A percentile compares a stretch with the other conserved stretches of the same genome.
Evolutionary conservation across 2,797 vertebrate species (phyloP).

Genomic region (Clarias fuscus): DNA sequence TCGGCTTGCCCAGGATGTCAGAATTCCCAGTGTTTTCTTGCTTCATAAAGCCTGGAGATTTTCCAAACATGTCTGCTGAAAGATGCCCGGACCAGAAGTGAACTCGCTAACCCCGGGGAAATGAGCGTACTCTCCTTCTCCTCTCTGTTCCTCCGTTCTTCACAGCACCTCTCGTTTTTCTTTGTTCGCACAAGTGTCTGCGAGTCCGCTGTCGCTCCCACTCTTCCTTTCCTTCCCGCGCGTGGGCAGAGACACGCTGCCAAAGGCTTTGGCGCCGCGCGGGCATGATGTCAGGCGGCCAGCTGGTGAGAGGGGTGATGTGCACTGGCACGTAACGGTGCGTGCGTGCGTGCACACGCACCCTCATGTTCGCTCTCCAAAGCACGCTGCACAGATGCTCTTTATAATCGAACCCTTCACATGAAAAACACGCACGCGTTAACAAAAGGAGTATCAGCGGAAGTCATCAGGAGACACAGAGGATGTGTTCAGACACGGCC

Average conservation of each 20-base stretch:
- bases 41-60: constrained; percentile 34
- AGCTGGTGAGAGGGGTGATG: constrained; percentile 58
- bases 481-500: constrained; percentile 33
- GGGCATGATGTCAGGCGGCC: constrained; percentile 58
- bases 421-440: constrained; percentile 3
- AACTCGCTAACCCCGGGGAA: constrained; percentile 45
- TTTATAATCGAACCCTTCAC: constrained; percentile 17
- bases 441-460: constrained; percentile 15
- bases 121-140: constrained; percentile 27
- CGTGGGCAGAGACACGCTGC: constrained; percentile 42
- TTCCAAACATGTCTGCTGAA: constrained; percentile 43
- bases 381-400: constrained; percentile 25
- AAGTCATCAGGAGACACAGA: constrained; percentile 27
- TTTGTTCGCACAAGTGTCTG: constrained; percentile 49
- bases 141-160: constrained; percentile 3
- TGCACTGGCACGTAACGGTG: constrained; percentile 55
- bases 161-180: constrained; percentile 29
- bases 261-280: constrained; percentile 54
- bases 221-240: constrained; percentile 47
- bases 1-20: constrained; percentile 25
- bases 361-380: constrained; percentile 20
- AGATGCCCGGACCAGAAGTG: constrained; percentile 36
- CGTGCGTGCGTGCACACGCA: constrained; percentile 32
- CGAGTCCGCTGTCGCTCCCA: constrained; percentile 36
- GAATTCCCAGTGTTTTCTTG: constrained; percentile 41